These are phyloP conservation scores for Cerastoderma edule DNA, from an alignment of 2,888 invertebrate genomes.

Conservation along the genomic window DNA sequence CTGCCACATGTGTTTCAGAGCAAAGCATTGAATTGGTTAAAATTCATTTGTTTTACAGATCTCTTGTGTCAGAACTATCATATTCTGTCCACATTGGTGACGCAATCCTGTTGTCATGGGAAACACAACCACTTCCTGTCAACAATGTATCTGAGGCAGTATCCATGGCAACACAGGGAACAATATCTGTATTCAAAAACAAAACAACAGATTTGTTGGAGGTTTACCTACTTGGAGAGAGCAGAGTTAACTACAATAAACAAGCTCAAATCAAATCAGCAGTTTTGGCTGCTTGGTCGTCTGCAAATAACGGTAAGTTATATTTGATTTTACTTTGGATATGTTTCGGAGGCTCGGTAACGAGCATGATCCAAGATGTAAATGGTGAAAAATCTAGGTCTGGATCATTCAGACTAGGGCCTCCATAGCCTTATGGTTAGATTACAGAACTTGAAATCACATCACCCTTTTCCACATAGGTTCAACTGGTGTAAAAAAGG, in stretches of 20 bases:
- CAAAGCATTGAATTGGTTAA: too few species aligned
- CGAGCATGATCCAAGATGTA: too few species aligned
- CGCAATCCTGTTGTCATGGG: slow-evolving; percentile 37
- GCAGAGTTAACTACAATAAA: slow-evolving; percentile 13
- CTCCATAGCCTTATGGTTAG: too few species aligned
- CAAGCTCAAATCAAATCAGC: slow-evolving; percentile 27
- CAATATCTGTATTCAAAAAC: not conserved
- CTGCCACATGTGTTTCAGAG: too few species aligned
- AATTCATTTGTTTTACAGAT: slow-evolving; percentile 47
- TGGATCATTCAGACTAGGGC: too few species aligned
- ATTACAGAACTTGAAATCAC: too few species aligned
- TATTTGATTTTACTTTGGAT: not conserved
- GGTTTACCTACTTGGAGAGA: not conserved
- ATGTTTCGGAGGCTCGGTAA: not conserved
- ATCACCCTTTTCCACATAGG: too few species aligned
- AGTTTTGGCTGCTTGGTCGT: slow-evolving; percentile 31
- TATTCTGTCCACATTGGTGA: slow-evolving; percentile 40
- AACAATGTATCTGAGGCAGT: slow-evolving; percentile 22
- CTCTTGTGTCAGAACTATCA: slow-evolving; percentile 29
- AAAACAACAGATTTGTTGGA: not conserved
- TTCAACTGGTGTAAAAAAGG: too few species aligned
- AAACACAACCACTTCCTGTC: slow-evolving; percentile 28
- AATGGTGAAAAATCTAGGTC: too few species aligned
- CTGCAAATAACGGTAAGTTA: slow-evolving; percentile 47
- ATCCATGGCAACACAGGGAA: slow-evolving; percentile 16